Evolutionary conservation across 2,113 vertebrate species (phyloP).

Genomic region (Stomatorhinus ivindoensis): DNA sequence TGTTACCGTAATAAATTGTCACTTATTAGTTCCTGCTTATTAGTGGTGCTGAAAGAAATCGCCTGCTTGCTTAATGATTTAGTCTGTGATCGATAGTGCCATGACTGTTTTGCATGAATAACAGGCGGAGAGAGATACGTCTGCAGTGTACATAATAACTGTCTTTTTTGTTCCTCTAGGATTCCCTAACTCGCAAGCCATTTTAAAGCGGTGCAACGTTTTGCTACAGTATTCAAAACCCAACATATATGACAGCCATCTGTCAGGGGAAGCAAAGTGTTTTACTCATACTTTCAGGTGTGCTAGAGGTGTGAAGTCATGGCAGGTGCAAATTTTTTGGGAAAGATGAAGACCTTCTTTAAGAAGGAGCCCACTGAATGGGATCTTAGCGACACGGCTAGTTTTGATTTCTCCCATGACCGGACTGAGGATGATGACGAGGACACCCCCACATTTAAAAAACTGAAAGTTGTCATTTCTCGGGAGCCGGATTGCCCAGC

Average conservation of each 20-base stretch:
- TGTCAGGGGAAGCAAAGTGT: background rate
- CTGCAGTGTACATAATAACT: background rate
- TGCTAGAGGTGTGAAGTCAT: conserved; percentile 43
- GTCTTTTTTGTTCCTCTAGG: background rate
- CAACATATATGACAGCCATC: background rate
- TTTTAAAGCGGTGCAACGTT: background rate
- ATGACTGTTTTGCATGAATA: background rate
- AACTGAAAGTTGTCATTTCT: conserved; percentile 80
- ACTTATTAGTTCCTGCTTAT: background rate
- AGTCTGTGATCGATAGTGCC: background rate
- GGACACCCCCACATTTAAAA: conserved; percentile 69
- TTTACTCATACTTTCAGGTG: background rate
- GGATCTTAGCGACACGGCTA: conserved; percentile 74
- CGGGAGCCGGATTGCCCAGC: conserved; percentile 64
- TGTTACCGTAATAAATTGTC: background rate
- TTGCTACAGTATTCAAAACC: background rate
- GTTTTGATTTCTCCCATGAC: conserved; percentile 81
- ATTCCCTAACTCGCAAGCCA: background rate
- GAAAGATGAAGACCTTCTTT: conserved; percentile 67
- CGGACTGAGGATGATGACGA: conserved; percentile 52
- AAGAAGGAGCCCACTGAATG: conserved; percentile 50
- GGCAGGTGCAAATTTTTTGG: conserved; percentile 68
- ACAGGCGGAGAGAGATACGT: background rate
- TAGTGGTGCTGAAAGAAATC: background rate
- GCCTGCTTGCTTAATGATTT: background rate